Conservation (phyloP, 2,113 vertebrate species). For the Halichoeres trimaculatus region DNA sequence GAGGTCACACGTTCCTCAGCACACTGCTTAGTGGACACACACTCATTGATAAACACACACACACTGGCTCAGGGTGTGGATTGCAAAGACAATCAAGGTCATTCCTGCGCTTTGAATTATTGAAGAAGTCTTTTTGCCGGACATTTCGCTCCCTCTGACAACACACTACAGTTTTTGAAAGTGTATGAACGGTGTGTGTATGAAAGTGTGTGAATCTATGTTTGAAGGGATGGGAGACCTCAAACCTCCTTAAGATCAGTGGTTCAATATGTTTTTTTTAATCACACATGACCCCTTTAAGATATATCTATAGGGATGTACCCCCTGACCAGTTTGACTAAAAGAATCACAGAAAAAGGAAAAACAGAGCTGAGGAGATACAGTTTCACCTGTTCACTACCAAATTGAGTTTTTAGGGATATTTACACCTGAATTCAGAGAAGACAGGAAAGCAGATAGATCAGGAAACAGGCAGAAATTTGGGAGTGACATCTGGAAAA, state of each 20-base stretch:
- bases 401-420: too few species aligned
- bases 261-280: too few species aligned
- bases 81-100: slow-evolving; percentile 76
- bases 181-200: neutral
- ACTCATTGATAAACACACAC: slow-evolving; percentile 6
- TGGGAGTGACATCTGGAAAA: too few species aligned
- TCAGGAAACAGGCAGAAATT: too few species aligned
- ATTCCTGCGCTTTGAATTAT: slow-evolving; percentile 65
- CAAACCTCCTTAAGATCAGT: neutral
- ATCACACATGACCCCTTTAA: neutral
- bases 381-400: too few species aligned
- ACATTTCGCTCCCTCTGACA: slow-evolving; percentile 47
- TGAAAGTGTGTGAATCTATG: neutral
- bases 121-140: slow-evolving; percentile 60
- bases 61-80: slow-evolving; percentile 51
- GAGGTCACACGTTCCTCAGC: slow-evolving; percentile 43
- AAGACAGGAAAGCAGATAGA: too few species aligned
- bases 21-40: slow-evolving; percentile 6
- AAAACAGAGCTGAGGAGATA: too few species aligned
- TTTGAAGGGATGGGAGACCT: slow-evolving; percentile 1
- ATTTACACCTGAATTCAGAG: too few species aligned
- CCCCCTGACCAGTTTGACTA: neutral
- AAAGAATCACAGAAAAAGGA: too few species aligned
- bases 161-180: slow-evolving; percentile 37
- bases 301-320: neutral